These are phyloP conservation scores for Armadillidium nasatum DNA, from an alignment of 1,140 invertebrate genomes.

Conservation along the genomic window DNA sequence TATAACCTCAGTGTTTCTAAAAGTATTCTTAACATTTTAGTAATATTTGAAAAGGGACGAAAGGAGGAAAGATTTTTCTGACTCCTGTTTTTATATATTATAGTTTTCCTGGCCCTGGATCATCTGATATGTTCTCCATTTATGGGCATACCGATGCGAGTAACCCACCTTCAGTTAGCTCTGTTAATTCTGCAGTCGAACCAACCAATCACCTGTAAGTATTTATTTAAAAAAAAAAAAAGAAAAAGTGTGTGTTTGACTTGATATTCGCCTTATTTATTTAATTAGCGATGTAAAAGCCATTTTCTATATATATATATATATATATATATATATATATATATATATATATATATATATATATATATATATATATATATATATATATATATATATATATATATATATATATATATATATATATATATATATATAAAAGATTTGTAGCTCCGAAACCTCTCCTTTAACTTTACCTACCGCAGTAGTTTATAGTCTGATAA, in stretches of 20 bases:
- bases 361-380: slow-evolving; percentile 18
- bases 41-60: too few relatives aligned
- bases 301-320: neutral
- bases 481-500: too few relatives aligned
- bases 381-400: slow-evolving; percentile 22
- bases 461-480: too few relatives aligned
- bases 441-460: too few relatives aligned
- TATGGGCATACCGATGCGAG: neutral
- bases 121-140: neutral
- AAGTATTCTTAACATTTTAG: too few relatives aligned
- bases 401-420: slow-evolving; percentile 3
- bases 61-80: too few relatives aligned
- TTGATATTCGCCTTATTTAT: neutral
- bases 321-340: slow-evolving; percentile 15
- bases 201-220: neutral
- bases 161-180: neutral
- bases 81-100: too few relatives aligned
- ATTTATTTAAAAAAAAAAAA: neutral
- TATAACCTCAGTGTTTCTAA: too few relatives aligned
- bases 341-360: slow-evolving; percentile 12
- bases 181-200: neutral
- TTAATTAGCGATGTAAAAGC: neutral
- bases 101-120: neutral
- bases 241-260: neutral
- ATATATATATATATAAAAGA: too few relatives aligned